These are phyloP conservation scores for Xerus rutilus DNA, from an alignment of 2,797 vertebrate species.

Conservation along the genomic window DNA sequence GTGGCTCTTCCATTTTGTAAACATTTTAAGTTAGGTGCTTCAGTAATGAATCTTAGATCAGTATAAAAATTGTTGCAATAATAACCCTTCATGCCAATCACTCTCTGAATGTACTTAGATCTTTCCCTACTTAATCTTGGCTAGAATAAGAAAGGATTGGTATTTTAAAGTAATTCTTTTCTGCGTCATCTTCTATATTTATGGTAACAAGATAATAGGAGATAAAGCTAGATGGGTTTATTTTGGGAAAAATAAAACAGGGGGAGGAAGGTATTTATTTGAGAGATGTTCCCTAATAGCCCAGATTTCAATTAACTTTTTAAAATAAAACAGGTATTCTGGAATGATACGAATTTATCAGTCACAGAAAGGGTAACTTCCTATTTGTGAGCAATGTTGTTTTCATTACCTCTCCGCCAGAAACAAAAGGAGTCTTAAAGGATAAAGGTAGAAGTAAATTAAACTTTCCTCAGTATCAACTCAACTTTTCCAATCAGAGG, in stretches of 20 bases:
- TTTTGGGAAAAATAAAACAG: not conserved
- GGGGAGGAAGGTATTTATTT: not conserved
- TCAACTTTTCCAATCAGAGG: slow-evolving; percentile 65
- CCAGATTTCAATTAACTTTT: slow-evolving; percentile 37
- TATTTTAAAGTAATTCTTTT: slow-evolving; percentile 47
- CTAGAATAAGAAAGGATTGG: slow-evolving; percentile 46
- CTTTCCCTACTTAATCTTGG: not conserved
- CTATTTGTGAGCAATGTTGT: not conserved
- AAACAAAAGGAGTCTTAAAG: slow-evolving; percentile 36
- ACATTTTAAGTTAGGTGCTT: slow-evolving; percentile 31
- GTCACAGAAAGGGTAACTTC: not conserved
- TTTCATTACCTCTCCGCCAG: not conserved
- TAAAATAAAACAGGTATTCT: slow-evolving; percentile 40
- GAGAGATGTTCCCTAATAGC: not conserved
- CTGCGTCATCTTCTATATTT: slow-evolving; percentile 22
- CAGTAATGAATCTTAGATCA: slow-evolving; percentile 49
- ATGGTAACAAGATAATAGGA: not conserved
- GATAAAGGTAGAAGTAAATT: slow-evolving; percentile 46
- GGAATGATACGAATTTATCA: slow-evolving; percentile 10
- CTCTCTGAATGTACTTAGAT: not conserved
- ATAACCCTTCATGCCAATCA: not conserved
- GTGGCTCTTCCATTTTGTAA: slow-evolving; percentile 56
- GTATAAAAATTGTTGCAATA: slow-evolving; percentile 34
- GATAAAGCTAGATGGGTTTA: slow-evolving; percentile 5
- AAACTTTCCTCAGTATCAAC: slow-evolving; percentile 33